Evolutionary conservation across 2,113 vertebrate species (phyloP).

Genomic region (Hemichromis elongatus): DNA sequence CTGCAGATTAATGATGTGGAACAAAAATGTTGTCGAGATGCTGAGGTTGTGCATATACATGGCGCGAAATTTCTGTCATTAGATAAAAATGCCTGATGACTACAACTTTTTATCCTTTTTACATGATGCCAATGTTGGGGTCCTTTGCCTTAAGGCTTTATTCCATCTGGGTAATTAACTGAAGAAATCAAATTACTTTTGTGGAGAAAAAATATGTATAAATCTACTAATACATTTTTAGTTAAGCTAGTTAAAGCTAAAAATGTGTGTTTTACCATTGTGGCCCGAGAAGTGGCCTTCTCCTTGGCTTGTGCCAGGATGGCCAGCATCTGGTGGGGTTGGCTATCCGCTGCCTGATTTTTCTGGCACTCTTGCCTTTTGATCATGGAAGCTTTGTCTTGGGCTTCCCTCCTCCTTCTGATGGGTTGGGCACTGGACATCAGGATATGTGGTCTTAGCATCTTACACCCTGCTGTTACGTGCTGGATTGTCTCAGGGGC

Average conservation of each 20-base stretch:
- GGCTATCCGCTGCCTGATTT: neutral
- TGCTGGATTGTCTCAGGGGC: neutral
- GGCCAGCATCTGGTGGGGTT: neutral
- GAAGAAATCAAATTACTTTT: slow-evolving; percentile 32
- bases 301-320: neutral
- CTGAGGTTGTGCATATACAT: slow-evolving; percentile 78
- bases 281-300: neutral
- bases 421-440: neutral
- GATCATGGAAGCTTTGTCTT: neutral
- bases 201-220: neutral
- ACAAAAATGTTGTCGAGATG: slow-evolving; percentile 73
- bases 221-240: neutral
- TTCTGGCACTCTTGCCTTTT: neutral
- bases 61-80: slow-evolving; percentile 73
- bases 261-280: neutral
- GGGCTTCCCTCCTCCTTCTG: neutral
- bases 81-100: slow-evolving; percentile 79
- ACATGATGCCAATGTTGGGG: slow-evolving; percentile 56
- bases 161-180: slow-evolving; percentile 73
- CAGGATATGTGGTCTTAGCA: neutral
- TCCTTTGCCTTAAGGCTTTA: slow-evolving; percentile 65
- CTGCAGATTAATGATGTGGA: slow-evolving; percentile 81
- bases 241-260: neutral
- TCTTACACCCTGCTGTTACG: neutral
- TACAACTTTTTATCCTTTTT: slow-evolving; percentile 34